A percentile compares a stretch with the other conserved stretches of the same genome.
Evolutionary conservation across 2,888 invertebrate genomes (phyloP).

Genomic region (Elysia crispata): DNA sequence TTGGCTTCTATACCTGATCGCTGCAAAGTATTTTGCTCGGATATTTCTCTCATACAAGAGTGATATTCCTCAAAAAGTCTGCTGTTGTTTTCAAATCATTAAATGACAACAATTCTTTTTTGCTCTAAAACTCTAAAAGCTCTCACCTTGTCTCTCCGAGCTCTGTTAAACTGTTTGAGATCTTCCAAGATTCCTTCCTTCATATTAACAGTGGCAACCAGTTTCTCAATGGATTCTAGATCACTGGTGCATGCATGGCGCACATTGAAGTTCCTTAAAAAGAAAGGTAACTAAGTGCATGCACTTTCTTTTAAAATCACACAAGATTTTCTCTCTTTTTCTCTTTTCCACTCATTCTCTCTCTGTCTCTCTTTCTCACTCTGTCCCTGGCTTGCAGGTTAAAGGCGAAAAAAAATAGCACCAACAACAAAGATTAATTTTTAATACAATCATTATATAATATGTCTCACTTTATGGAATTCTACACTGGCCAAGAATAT

Average conservation of each 20-base stretch:
- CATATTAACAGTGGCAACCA: slow-evolving; percentile 69
- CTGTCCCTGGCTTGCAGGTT: too few species aligned
- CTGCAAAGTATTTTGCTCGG: too few species aligned
- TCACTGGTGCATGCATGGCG: slow-evolving; percentile 67
- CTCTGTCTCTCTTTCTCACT: too few species aligned
- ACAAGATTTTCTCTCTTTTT: not conserved
- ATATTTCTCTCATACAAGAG: too few species aligned
- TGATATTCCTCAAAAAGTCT: too few species aligned
- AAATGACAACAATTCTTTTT: too few species aligned
- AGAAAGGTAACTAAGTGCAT: not conserved
- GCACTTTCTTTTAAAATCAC: not conserved
- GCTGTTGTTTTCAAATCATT: too few species aligned
- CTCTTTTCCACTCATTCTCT: not conserved
- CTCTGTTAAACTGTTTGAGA: slow-evolving; percentile 70
- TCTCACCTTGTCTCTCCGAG: slow-evolving; percentile 70
- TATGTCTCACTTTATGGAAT: not conserved
- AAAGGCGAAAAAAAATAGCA: too few species aligned
- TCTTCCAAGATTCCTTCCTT: slow-evolving; percentile 72
- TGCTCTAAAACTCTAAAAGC: too few species aligned
- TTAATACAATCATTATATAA: not conserved
- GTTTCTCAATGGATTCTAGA: slow-evolving; percentile 62
- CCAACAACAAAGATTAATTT: too few species aligned
- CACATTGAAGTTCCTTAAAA: slow-evolving; percentile 70
- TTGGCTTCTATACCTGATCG: too few species aligned
- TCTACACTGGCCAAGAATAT: not conserved